Conservation (phyloP, 2,797 vertebrate genomes). For the Callimico goeldii region DNA sequence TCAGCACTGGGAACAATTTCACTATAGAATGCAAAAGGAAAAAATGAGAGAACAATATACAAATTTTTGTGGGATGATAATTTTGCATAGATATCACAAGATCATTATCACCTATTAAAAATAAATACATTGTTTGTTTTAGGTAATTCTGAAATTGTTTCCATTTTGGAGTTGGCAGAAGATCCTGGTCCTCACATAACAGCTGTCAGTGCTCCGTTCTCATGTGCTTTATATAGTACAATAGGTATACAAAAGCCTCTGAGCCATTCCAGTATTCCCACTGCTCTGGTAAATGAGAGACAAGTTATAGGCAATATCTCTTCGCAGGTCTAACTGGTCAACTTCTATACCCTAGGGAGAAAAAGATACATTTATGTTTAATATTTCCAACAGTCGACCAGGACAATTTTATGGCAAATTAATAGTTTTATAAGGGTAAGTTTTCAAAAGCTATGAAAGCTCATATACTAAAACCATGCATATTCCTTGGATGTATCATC, state of each 20-base stretch:
- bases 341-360: constrained; percentile 88
- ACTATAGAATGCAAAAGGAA: background rate
- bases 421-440: background rate
- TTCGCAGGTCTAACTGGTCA: constrained; percentile 90
- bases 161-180: background rate
- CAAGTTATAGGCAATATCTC: constrained; percentile 91
- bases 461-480: background rate
- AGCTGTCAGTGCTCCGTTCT: background rate
- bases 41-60: background rate
- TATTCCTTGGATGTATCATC: background rate
- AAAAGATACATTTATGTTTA: background rate
- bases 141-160: constrained; percentile 26
- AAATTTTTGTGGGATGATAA: constrained; percentile 12
- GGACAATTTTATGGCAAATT: background rate
- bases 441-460: constrained; percentile 11
- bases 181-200: background rate
- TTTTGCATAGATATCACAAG: background rate
- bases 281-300: constrained; percentile 91
- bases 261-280: constrained; percentile 89
- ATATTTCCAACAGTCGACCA: constrained; percentile 17
- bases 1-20: background rate
- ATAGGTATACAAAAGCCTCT: constrained; percentile 86
- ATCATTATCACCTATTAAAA: constrained; percentile 5
- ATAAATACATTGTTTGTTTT: background rate
- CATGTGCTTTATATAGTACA: constrained; percentile 81